These are phyloP conservation scores for Fulica atra DNA, from an alignment of 2,113 vertebrate species.

Conservation along the genomic window DNA sequence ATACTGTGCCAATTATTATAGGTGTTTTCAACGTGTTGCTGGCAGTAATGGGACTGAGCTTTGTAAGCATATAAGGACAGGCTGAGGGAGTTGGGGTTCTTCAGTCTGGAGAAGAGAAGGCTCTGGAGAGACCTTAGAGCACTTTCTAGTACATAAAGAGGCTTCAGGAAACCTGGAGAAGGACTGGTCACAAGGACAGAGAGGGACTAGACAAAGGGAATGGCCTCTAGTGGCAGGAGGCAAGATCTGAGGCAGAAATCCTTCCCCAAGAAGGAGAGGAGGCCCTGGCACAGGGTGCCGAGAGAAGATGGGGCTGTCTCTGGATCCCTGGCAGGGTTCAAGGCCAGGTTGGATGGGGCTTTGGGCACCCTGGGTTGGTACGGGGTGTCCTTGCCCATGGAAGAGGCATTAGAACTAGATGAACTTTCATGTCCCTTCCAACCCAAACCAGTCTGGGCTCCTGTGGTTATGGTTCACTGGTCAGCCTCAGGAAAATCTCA, in stretches of 20 bases:
- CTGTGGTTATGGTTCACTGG: neutral
- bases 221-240: neutral
- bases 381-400: neutral
- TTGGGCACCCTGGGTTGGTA: neutral
- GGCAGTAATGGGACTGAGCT: neutral
- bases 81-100: neutral
- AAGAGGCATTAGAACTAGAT: rapidly evolving
- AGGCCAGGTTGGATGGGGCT: neutral
- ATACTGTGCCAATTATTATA: neutral
- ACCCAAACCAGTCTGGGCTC: neutral
- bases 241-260: neutral
- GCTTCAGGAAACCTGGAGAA: neutral
- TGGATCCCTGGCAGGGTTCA: neutral
- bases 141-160: neutral
- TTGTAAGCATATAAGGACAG: neutral
- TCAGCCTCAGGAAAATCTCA: neutral
- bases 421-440: neutral
- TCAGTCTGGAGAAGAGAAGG: neutral
- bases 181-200: no score
- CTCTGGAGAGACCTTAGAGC: rapidly evolving
- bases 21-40: neutral
- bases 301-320: neutral
- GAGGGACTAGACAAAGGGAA: rapidly evolving
- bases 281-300: rapidly evolving
- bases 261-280: neutral